A percentile compares a stretch with the other conserved stretches of the same genome.
Evolutionary conservation across 2,888 invertebrate genomes (phyloP).

Genomic region (Vesta saturnalis): DNA sequence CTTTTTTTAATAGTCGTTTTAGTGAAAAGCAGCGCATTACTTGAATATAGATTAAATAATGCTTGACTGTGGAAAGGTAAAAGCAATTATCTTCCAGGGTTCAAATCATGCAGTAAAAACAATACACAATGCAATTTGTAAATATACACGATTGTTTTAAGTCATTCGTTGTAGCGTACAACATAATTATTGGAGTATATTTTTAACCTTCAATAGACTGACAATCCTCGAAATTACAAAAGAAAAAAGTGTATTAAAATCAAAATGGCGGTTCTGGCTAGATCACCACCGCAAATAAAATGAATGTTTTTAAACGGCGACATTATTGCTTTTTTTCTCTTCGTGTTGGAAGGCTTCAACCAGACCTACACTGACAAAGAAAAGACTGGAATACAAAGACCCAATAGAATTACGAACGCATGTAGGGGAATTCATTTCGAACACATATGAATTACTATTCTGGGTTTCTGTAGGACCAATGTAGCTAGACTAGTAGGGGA

Average conservation of each 20-base stretch:
- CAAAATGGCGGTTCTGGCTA: conserved; percentile 12
- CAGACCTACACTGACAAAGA: conserved; percentile 45
- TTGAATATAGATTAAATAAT: too few species aligned
- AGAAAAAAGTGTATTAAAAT: too few species aligned
- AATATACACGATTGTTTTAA: conserved; percentile 34
- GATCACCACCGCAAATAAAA: conserved; percentile 9
- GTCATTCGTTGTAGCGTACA: conserved; percentile 32
- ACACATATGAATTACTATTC: conserved; percentile 23
- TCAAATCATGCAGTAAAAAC: conserved; percentile 22
- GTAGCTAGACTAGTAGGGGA: conserved; percentile 33
- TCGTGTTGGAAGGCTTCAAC: conserved; percentile 34
- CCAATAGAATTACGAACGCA: conserved; percentile 26
- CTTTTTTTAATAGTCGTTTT: background rate
- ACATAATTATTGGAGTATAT: conserved; percentile 10
- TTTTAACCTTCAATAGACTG: background rate
- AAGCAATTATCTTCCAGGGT: background rate
- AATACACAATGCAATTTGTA: conserved; percentile 36
- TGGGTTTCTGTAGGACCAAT: conserved; percentile 36
- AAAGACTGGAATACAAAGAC: conserved; percentile 38
- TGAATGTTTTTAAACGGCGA: conserved; percentile 44
- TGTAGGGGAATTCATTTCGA: conserved; percentile 19
- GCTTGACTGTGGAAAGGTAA: too few species aligned
- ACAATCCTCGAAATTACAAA: conserved; percentile 4
- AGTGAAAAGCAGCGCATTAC: background rate
- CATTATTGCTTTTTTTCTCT: conserved; percentile 40